Percentiles rank a stretch among this genome's conserved stretches.
These are phyloP conservation scores for Drosophila triauraria DNA, from an alignment of 1,140 invertebrate species.

Conservation along the genomic window DNA sequence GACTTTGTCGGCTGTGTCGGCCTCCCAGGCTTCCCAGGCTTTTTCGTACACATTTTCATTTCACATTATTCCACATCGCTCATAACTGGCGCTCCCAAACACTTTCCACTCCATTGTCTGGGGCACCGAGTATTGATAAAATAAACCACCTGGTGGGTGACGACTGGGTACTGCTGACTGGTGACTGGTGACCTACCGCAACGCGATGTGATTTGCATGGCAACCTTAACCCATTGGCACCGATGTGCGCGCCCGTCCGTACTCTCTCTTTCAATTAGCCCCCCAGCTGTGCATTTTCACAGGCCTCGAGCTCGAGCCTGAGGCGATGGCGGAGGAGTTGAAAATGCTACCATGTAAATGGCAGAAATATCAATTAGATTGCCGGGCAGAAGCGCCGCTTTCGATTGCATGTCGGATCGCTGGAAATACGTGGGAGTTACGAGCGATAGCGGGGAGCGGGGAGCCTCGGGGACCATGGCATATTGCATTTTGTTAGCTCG, in stretches of 20 bases:
- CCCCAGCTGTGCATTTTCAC: slow-evolving; percentile 58
- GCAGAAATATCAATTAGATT: slow-evolving; percentile 78
- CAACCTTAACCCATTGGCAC: slow-evolving; percentile 80
- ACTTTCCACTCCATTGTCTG: slow-evolving; percentile 44
- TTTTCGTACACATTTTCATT: neutral
- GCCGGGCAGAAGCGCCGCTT: slow-evolving; percentile 28
- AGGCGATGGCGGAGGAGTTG: neutral
- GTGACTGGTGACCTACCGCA: slow-evolving; percentile 49
- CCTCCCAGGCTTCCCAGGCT: slow-evolving; percentile 17
- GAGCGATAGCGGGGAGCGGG: neutral
- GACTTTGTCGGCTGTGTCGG: neutral
- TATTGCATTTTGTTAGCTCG: slow-evolving; percentile 44
- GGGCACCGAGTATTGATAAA: slow-evolving; percentile 34
- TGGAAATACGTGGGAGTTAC: neutral
- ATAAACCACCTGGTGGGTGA: slow-evolving; percentile 14
- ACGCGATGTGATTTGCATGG: slow-evolving; percentile 55
- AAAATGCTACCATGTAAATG: slow-evolving; percentile 34
- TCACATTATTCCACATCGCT: slow-evolving; percentile 20
- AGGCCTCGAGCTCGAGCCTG: slow-evolving; percentile 8
- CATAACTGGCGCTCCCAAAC: slow-evolving; percentile 37
- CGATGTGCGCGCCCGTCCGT: slow-evolving; percentile 26
- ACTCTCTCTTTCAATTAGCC: slow-evolving; percentile 71
- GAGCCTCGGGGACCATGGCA: neutral
- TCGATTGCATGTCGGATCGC: slow-evolving; percentile 44
- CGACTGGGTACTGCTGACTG: neutral